Evolutionary conservation across 2,797 vertebrate species (phyloP).

Genomic region (Octomys mimax): DNA sequence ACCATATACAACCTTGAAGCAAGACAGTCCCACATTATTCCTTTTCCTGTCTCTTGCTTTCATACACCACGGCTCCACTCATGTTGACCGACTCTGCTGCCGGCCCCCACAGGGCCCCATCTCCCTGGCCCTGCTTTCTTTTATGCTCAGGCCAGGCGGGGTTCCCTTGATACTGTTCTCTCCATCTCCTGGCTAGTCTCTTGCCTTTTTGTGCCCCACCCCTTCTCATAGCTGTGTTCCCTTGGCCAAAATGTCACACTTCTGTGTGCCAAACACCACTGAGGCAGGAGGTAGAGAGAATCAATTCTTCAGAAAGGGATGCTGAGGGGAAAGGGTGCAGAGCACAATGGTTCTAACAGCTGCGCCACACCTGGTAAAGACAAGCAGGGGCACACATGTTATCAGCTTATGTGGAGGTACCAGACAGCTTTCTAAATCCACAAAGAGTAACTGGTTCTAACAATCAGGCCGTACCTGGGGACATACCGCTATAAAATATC

Average conservation of each 20-base stretch:
- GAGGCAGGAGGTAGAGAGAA: background rate
- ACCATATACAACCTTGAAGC: too few species aligned
- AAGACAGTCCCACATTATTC: too few species aligned
- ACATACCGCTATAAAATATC: background rate
- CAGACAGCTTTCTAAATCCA: background rate
- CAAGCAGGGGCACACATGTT: background rate
- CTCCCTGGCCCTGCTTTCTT: background rate
- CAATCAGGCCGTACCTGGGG: background rate
- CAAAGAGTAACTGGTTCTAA: background rate
- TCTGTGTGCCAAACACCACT: background rate
- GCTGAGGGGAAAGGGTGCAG: background rate
- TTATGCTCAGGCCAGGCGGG: background rate
- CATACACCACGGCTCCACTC: too few species aligned
- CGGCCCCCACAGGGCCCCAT: background rate
- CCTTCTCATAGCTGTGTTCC: background rate
- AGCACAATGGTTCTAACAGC: background rate
- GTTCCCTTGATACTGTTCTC: background rate
- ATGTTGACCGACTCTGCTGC: background rate
- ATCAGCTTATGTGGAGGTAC: background rate
- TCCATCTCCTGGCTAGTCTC: background rate
- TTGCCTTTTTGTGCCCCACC: background rate
- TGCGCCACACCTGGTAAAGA: background rate
- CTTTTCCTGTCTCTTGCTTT: too few species aligned
- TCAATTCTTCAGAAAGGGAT: background rate
- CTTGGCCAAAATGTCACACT: background rate